Evolutionary conservation across 1,140 invertebrate species (phyloP).

Genomic region (Chironomus tepperi): DNA sequence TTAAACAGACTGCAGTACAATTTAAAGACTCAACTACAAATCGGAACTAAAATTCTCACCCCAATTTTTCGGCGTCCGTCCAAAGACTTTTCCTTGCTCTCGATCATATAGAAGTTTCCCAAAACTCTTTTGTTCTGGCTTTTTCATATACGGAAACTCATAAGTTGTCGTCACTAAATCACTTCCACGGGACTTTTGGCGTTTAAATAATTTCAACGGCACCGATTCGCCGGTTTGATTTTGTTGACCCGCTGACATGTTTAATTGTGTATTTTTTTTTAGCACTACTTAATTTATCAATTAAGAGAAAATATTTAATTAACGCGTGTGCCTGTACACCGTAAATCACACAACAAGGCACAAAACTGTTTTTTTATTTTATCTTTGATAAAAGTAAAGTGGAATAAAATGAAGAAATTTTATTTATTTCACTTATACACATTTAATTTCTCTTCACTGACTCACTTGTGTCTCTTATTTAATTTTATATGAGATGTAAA

Average conservation of each 20-base stretch:
- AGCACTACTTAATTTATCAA: neutral
- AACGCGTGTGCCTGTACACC: neutral
- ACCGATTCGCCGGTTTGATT: neutral
- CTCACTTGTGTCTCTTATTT: too few relatives aligned
- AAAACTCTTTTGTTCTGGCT: neutral
- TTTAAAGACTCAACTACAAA: too few relatives aligned
- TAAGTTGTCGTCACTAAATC: neutral
- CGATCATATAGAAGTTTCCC: neutral
- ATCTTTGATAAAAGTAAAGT: too few relatives aligned
- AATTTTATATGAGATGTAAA: too few relatives aligned
- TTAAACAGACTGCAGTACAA: neutral
- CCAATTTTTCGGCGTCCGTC: constrained; percentile 2
- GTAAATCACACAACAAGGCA: neutral
- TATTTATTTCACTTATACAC: too few relatives aligned
- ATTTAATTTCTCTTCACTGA: too few relatives aligned
- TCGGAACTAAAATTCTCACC: neutral
- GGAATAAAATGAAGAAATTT: too few relatives aligned
- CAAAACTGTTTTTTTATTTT: too few relatives aligned
- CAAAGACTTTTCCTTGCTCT: neutral
- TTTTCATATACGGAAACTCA: neutral
- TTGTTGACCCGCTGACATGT: neutral
- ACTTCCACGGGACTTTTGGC: neutral
- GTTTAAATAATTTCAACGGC: neutral
- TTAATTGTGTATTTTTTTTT: neutral
- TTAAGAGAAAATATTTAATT: neutral